These are phyloP conservation scores for Salarias fasciatus DNA, from an alignment of 2,797 vertebrate species.

Conservation along the genomic window DNA sequence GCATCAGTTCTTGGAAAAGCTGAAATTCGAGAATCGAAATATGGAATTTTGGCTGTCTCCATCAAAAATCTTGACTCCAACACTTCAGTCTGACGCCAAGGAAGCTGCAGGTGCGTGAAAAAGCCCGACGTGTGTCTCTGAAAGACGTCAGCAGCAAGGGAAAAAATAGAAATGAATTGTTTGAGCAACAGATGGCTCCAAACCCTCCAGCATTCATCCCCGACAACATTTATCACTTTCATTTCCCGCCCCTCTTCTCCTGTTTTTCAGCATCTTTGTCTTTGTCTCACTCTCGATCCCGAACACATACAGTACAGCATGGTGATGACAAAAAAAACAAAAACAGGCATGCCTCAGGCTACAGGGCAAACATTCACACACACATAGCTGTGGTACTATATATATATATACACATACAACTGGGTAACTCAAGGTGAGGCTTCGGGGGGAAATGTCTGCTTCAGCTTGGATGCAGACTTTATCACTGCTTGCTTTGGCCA, in stretches of 20 bases:
- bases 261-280: constrained; percentile 6
- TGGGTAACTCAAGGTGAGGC: constrained; percentile 26
- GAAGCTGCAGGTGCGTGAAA: not conserved
- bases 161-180: constrained; percentile 42
- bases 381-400: constrained; percentile 23
- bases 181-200: constrained; percentile 69
- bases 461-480: constrained; percentile 18
- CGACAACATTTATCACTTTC: constrained; percentile 26
- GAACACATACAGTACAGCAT: constrained; percentile 14
- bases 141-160: constrained; percentile 39
- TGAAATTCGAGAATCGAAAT: no score
- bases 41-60: no score
- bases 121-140: constrained; percentile 44
- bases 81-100: not conserved
- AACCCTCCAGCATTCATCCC: constrained; percentile 27
- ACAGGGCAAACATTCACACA: constrained; percentile 36
- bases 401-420: constrained; percentile 24
- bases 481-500: constrained; percentile 7
- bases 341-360: constrained; percentile 32
- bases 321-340: constrained; percentile 29
- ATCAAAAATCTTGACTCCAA: not conserved
- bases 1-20: not conserved
- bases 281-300: constrained; percentile 11
- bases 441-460: constrained; percentile 25
- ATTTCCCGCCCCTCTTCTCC: constrained; percentile 10